phyloP scores from a whole-genome alignment of 2,797 vertebrate genomes.

The Tapirus indicus region DNA sequence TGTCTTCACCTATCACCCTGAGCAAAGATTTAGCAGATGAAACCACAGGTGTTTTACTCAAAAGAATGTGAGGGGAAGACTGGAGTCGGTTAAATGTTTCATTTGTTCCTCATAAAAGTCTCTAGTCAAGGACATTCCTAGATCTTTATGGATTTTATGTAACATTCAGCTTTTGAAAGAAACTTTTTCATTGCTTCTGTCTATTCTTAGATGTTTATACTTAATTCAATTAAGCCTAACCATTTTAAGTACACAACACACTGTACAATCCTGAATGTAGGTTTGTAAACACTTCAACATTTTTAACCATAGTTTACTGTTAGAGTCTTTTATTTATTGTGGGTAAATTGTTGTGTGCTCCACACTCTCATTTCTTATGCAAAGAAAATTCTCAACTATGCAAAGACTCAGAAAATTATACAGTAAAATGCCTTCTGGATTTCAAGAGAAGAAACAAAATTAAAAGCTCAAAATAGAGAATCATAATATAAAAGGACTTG shows the following conservation, averaged over 20 bases:
- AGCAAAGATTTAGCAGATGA: conserved; percentile 77
- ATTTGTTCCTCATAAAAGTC: conserved; percentile 67
- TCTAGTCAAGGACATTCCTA: conserved; percentile 50
- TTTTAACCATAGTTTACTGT: conserved; percentile 31
- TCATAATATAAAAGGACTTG: neutral
- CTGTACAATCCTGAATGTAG: neutral
- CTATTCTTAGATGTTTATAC: conserved; percentile 31
- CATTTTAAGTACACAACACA: neutral
- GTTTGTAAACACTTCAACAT: neutral
- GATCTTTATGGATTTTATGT: conserved; percentile 71
- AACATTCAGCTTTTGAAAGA: conserved; percentile 46
- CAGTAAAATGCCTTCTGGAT: neutral
- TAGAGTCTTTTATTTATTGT: conserved; percentile 29
- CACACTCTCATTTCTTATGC: neutral
- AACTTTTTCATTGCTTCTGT: neutral
- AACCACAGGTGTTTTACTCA: conserved; percentile 77
- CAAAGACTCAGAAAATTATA: conserved; percentile 6
- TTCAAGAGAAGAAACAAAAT: conserved; percentile 45
- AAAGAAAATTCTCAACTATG: neutral
- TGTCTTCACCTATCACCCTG: conserved; percentile 71
- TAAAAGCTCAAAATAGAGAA: neutral
- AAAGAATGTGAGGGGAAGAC: conserved; percentile 69
- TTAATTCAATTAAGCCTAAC: conserved; percentile 45
- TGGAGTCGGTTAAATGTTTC: conserved; percentile 63
- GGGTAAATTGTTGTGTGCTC: neutral